phyloP scores from a whole-genome alignment of 1,140 invertebrate genomes.

The Physella acuta region DNA sequence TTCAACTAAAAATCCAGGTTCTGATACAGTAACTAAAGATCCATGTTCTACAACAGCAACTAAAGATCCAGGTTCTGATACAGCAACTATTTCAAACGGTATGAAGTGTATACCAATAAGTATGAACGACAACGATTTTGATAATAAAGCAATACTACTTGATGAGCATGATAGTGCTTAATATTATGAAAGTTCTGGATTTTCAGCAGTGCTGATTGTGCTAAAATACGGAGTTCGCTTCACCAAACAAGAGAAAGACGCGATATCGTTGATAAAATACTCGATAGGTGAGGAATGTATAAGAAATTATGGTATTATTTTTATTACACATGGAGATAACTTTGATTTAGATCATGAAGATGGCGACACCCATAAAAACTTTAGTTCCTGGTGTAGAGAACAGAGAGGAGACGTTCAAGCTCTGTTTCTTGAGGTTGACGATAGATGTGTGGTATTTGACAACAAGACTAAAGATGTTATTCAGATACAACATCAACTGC shows the following conservation, averaged over 20 bases:
- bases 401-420: neutral
- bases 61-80: no score
- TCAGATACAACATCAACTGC: no score
- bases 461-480: slow-evolving; percentile 1
- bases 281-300: neutral
- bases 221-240: neutral
- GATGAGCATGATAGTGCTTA: slow-evolving; percentile 47
- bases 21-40: no score
- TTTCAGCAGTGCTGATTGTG: neutral
- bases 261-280: no score
- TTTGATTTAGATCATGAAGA: neutral
- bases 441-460: neutral
- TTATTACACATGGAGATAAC: no score
- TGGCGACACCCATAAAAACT: neutral
- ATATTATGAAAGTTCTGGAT: slow-evolving; percentile 11
- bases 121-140: neutral
- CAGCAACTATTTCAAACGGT: no score
- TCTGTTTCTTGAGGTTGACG: neutral
- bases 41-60: no score
- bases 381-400: neutral
- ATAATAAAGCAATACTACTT: no score
- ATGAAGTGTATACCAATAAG: no score
- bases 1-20: no score
- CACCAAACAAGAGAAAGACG: no score
- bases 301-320: slow-evolving; percentile 6